Conservation (phyloP, 2,797 vertebrate genomes). For the Manis crassicaudata region DNA sequence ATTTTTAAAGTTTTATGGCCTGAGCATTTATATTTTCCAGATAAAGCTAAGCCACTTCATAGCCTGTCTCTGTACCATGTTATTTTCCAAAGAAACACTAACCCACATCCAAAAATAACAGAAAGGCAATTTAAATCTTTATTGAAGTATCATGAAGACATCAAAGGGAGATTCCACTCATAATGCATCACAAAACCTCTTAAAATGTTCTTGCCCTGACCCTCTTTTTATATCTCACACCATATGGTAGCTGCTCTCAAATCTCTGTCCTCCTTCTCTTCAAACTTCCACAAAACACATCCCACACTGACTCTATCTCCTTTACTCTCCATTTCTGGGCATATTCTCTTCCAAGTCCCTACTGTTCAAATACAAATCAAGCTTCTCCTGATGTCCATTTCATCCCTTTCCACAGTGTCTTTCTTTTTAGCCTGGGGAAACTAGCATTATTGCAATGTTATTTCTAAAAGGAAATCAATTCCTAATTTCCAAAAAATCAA, state of each 20-base stretch:
- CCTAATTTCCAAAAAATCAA: conserved; percentile 14
- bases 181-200: conserved; percentile 42
- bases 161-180: conserved; percentile 51
- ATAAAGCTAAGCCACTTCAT: conserved; percentile 53
- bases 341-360: background rate
- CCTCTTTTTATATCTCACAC: background rate
- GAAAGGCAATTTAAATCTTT: conserved; percentile 57
- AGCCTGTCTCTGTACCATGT: conserved; percentile 26
- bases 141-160: conserved; percentile 20
- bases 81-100: conserved; percentile 67
- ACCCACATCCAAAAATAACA: conserved; percentile 74
- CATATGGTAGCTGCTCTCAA: background rate
- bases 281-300: background rate
- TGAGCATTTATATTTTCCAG: conserved; percentile 64
- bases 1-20: conserved; percentile 61
- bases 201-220: background rate
- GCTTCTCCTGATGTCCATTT: background rate
- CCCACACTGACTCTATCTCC: background rate
- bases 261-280: background rate
- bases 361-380: background rate
- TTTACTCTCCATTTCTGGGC: background rate
- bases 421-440: background rate
- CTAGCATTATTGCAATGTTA: background rate
- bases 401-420: background rate
- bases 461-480: conserved; percentile 32